These are phyloP conservation scores for Micrastur ruficollis DNA, from an alignment of 2,797 vertebrate species.

Conservation along the genomic window DNA sequence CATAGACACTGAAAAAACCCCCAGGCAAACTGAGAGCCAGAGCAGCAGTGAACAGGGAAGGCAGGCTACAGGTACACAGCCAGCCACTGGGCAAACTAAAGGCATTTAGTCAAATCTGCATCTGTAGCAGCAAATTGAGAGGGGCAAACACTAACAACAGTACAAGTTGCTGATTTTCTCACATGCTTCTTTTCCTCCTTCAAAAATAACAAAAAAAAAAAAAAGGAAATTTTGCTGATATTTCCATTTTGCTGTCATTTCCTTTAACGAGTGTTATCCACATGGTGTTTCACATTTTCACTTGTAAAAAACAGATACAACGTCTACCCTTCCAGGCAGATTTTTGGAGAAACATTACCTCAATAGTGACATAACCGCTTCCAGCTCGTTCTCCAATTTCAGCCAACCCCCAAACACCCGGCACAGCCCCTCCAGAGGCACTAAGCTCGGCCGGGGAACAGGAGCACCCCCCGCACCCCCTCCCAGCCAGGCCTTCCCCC, in stretches of 20 bases:
- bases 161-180: background rate
- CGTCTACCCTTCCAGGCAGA: background rate
- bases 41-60: background rate
- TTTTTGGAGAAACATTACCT: accelerated
- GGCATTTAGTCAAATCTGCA: background rate
- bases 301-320: accelerated
- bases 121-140: background rate
- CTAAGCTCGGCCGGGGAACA: accelerated
- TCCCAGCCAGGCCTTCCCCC: accelerated
- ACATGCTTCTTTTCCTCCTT: accelerated
- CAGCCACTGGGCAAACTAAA: background rate
- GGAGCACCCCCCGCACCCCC: background rate
- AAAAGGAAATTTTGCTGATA: accelerated
- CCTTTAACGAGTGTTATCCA: background rate
- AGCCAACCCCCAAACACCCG: no score
- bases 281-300: accelerated
- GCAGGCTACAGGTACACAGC: background rate
- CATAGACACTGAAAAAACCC: accelerated
- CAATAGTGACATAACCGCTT: accelerated
- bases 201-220: background rate
- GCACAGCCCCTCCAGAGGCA: background rate
- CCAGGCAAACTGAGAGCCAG: background rate
- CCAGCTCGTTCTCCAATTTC: background rate
- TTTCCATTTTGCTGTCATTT: background rate
- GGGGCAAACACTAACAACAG: accelerated